Evolutionary conservation across 2,113 vertebrate genomes (phyloP), one percentile per base, ranked within the genome.

Genomic region (Siphamia tubifer): DNA sequence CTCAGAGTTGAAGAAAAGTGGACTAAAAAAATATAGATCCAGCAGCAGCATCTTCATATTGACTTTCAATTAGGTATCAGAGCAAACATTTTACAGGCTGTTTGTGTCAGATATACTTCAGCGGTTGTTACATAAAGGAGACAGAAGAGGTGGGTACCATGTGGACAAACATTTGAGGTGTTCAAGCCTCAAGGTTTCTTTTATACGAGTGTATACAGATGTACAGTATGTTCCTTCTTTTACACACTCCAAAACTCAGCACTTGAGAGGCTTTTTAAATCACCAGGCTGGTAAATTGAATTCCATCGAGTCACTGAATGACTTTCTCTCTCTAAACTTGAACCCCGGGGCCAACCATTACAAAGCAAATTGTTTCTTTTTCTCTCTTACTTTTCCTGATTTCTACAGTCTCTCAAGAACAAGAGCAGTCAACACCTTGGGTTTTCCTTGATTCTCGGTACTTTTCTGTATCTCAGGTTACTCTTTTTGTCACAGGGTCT

Each of bases 211-310:
- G n/a, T n/a, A 58, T 13, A 42, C 17, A 31, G 7, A 9, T 6
- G 16, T 3, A 53, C 28, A 66, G 11, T 45, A 13, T 45, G 45
- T 21, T 42, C 25, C 5, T 13, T 15, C 24, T 20, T 17, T 17
- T 3, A 27, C 32, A n/a, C 8, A 7, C 25, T 34, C 38, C 5
- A 3, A 21, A 61, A 49, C 49, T 32, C 38, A 30, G 27, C 48
- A 57, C 43, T 78, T 67, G 31, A 42, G 63, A 62, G 34, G 11
- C 32, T 68, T 79, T 79, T 79, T 61, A 79, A 79, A 76, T 76
- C 71, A 72, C 52, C 53, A 71, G 49, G 35, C 62, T 79, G 63
- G 63, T 68, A 83, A 79, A 83, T 72, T 79, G 71, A 83, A 83
- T 79, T 64, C 55, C 47, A 35, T 13, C 44, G 54, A 35, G 30